These are phyloP conservation scores for Balaenoptera acutorostrata DNA, from an alignment of 2,113 vertebrate species.

Conservation along the genomic window DNA sequence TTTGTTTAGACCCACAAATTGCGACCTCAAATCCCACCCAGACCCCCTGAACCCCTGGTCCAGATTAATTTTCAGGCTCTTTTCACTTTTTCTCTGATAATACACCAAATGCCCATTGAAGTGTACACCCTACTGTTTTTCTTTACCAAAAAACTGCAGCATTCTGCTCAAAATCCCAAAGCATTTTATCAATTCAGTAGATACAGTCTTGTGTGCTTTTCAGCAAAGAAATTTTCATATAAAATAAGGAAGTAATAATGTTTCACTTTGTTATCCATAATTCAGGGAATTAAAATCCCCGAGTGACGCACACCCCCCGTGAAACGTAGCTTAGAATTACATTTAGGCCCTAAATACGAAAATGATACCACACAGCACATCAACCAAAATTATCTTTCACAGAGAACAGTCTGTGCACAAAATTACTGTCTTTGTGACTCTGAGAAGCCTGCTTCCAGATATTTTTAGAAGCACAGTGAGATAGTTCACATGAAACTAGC, in stretches of 20 bases:
- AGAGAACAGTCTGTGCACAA: not conserved
- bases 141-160: not conserved
- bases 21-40: not conserved
- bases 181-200: conserved; percentile 23
- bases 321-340: conserved; percentile 13
- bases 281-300: conserved; percentile 24
- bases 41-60: not conserved
- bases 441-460: not conserved
- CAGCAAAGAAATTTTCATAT: not conserved
- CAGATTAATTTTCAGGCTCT: not conserved
- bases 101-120: not conserved
- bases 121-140: not conserved
- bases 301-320: not conserved
- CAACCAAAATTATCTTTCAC: not conserved
- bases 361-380: not conserved
- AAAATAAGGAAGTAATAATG: conserved; percentile 17
- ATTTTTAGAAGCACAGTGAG: conserved; percentile 1
- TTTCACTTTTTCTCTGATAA: conserved; percentile 11
- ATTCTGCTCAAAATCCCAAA: conserved; percentile 41
- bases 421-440: conserved; percentile 1
- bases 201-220: not conserved
- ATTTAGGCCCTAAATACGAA: conserved; percentile 26
- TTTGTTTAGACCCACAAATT: not conserved
- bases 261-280: not conserved
- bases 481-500: not conserved